Percentiles rank a stretch among this genome's conserved stretches.
Conservation (phyloP, 2,888 invertebrate genomes). For the Drosophila aldrichi region DNA sequence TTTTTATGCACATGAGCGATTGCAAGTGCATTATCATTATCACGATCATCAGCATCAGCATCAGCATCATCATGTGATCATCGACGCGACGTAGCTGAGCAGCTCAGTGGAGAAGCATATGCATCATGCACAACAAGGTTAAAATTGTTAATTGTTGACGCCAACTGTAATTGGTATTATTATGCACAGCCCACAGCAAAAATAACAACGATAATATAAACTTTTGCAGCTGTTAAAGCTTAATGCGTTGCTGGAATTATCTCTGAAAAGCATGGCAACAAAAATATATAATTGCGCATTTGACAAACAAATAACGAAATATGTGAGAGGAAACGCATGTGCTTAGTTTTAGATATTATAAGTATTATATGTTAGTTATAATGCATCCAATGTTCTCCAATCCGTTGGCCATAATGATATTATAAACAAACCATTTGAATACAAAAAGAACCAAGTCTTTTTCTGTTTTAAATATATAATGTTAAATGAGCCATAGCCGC, state of each 20-base stretch:
- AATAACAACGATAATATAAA: conserved; percentile 22
- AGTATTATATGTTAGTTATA: conserved; percentile 44
- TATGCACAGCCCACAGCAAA: conserved; percentile 30
- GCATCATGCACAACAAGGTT: conserved; percentile 75
- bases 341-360: conserved; percentile 50
- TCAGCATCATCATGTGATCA: conserved; percentile 16
- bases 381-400: too few species aligned
- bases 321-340: conserved; percentile 28
- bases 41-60: conserved; percentile 16
- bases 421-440: background rate
- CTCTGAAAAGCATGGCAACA: conserved; percentile 30
- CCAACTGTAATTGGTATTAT: conserved; percentile 55
- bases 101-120: conserved; percentile 29
- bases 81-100: conserved; percentile 7
- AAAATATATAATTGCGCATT: conserved; percentile 66
- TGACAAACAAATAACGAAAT: conserved; percentile 56
- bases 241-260: conserved; percentile 23
- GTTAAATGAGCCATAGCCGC: too few species aligned
- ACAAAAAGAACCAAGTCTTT: conserved; percentile 18
- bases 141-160: conserved; percentile 59
- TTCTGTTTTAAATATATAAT: too few species aligned
- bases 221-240: conserved; percentile 24
- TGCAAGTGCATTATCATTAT: conserved; percentile 33
- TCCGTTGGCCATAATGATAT: conserved; percentile 23
- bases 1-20: conserved; percentile 58